Percentiles rank a stretch among this genome's conserved stretches.
Evolutionary conservation across 1,140 invertebrate genomes (phyloP).

Genomic region (Macrobrachium nipponense): DNA sequence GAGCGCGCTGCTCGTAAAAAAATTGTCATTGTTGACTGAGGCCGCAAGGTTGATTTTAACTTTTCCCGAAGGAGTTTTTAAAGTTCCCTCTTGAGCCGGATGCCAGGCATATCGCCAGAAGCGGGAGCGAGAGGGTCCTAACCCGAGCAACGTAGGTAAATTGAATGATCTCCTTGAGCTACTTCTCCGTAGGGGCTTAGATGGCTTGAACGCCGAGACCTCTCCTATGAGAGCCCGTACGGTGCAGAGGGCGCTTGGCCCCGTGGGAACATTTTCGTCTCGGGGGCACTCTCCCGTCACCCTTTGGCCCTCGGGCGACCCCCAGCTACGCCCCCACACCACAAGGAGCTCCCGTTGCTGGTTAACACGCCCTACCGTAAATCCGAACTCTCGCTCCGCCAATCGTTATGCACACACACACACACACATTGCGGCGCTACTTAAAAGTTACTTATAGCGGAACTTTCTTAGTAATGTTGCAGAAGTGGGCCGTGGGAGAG

Average conservation of each 20-base stretch:
- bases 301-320: background rate
- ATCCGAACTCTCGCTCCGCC: background rate
- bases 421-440: background rate
- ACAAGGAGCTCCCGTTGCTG: background rate
- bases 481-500: too few relatives aligned
- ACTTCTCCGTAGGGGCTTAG: background rate
- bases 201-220: background rate
- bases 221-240: background rate
- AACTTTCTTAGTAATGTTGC: too few relatives aligned
- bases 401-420: background rate
- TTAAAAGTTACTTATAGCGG: too few relatives aligned
- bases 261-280: slow-evolving; percentile 8
- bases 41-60: slow-evolving; percentile 20
- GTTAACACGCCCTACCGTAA: slow-evolving; percentile 10
- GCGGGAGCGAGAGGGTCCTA: background rate
- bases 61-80: slow-evolving; percentile 15
- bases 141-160: background rate
- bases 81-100: slow-evolving; percentile 29
- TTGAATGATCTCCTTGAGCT: slow-evolving; percentile 1
- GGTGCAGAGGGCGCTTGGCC: background rate
- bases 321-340: background rate
- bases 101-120: background rate
- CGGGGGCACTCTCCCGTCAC: background rate
- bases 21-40: background rate
- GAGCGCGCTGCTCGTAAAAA: background rate